Base-by-base conservation (phyloP, 2,113 vertebrate genomes). In the Alligator mississippiensis region DNA sequence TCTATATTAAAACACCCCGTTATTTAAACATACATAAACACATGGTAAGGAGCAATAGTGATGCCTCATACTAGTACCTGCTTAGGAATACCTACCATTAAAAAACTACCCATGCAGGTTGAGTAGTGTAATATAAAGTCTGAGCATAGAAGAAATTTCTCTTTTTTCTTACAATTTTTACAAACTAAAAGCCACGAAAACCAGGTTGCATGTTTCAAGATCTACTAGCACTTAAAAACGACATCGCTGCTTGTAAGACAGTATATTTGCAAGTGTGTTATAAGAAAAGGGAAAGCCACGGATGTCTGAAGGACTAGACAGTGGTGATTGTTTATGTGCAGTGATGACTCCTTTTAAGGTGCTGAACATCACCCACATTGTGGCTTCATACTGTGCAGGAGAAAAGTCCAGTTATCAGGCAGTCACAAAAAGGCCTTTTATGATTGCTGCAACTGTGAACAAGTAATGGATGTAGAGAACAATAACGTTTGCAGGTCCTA, bases 351-450 rank as follows among this genome's bases (percentile, higher is more conserved):
- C 76, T 74, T 61, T 84, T 27, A 30, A 77, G 61, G 59, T 60
- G 64, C 70, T 86, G 68, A 84, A 25, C 90, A 74, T 84, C 89
- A 78, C 16, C 77, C 77, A 11, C 11, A 15, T 6, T 38, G 59
- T 47, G 80, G 66, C 80, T 95, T 96, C 96, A 96, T 94, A 96
- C 96, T 93, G 4, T 93, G 96, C 95, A 92, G 96, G 96, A 88
- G 87, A 89, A 80, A 78, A 4, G 27, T 81, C 70, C 3, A n/a
- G 58, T 8, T 74, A 47, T 8, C 22, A 11, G 11, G 21, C n/a
- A 24, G 34, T 34, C 58, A 59, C 30, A 25, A 25, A n/a, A 34
- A 58, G 58, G 19, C 34, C 68, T 6, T 34, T 34, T 72, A 21
- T 14, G 34, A 22, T 38, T 30, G 34, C 30, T 47, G 34, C 24